Base-by-base conservation (phyloP, 2,797 vertebrate species). In the Pseudochromis fuscus region DNA sequence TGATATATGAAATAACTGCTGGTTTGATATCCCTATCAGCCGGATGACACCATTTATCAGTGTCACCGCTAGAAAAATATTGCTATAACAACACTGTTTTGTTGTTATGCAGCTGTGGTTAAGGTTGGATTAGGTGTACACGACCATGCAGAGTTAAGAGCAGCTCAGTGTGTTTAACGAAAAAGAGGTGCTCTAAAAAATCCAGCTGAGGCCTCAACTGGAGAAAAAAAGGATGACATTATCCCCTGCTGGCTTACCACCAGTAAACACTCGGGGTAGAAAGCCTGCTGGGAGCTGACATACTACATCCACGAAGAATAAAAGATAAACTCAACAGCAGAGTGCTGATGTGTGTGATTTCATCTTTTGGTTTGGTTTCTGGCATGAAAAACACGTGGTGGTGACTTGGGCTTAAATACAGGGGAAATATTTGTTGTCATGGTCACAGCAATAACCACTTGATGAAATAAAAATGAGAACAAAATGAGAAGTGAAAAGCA, bases 201-300 rank as follows among this genome's bases (percentile, higher is more conserved):
- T 33, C 38, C 30, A 62, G 23, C 48, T 10, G 33, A 53, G 45
- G 23, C 8, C 51, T 23, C 9, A 12, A 1, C 30, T 25, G 51
- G 21, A 48, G 49, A 21, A 35, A 45, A 60, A 33, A 46, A 24
- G 13, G 5, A 12, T 30, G 30, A 48, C 57, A 67, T 53, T 31
- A 63, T 58, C 33, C 9, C 24, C 28, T 23, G 68, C 48, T 53
- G 50, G 67, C 44, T 46, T 73, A 60, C 60, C 51, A 72, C 66
- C 57, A 63, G 38, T 7, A 3, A 70, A 67, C 57, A 53, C 40
- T 45, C 56, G 30, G 51, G 63, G 12, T 37, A 18, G 33, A 35
- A 50, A 7, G 30, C 62, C 59, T 67, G 68, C 57, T 40, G 58
- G 38, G 58, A 64, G 18, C 61, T 25, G 16, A 51, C 48, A 56